These are phyloP conservation scores for Heterotilapia buettikoferi DNA, from an alignment of 2,113 vertebrate species.

Conservation along the genomic window DNA sequence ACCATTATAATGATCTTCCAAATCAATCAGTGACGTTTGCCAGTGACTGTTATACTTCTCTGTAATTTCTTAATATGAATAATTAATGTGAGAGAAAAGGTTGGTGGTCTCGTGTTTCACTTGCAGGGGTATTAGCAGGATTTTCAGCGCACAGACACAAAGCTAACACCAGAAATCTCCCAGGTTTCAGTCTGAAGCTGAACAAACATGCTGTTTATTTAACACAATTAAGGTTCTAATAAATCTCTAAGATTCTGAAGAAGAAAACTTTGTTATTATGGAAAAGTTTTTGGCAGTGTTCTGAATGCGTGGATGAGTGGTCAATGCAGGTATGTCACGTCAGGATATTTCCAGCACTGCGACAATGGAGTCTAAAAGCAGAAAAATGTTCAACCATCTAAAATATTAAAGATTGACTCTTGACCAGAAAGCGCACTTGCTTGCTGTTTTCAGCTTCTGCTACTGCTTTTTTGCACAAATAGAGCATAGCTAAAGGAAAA, in stretches of 20 bases:
- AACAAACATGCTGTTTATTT: background rate
- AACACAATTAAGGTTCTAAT: background rate
- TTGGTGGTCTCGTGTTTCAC: constrained; percentile 18
- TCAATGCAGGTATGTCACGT: constrained; percentile 27
- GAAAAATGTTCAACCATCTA: constrained; percentile 31
- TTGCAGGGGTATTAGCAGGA: background rate
- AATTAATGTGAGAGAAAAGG: constrained; percentile 25
- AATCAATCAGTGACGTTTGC: background rate
- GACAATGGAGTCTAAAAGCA: constrained; percentile 45
- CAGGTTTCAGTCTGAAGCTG: background rate
- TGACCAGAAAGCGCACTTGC: constrained; percentile 20
- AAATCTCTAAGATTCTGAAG: background rate
- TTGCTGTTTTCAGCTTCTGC: background rate
- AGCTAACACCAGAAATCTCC: background rate
- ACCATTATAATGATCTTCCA: background rate
- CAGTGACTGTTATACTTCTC: background rate
- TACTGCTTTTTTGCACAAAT: background rate
- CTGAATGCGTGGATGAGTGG: background rate
- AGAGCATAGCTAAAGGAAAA: background rate
- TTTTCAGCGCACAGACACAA: background rate
- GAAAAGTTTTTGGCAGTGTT: background rate
- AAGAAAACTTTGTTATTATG: background rate
- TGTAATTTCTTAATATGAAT: constrained; percentile 19
- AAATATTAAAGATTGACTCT: constrained; percentile 56
- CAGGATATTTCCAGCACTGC: constrained; percentile 32